phyloP scores from a whole-genome alignment of 2,113 vertebrate genomes.

The Arvicanthis niloticus region DNA sequence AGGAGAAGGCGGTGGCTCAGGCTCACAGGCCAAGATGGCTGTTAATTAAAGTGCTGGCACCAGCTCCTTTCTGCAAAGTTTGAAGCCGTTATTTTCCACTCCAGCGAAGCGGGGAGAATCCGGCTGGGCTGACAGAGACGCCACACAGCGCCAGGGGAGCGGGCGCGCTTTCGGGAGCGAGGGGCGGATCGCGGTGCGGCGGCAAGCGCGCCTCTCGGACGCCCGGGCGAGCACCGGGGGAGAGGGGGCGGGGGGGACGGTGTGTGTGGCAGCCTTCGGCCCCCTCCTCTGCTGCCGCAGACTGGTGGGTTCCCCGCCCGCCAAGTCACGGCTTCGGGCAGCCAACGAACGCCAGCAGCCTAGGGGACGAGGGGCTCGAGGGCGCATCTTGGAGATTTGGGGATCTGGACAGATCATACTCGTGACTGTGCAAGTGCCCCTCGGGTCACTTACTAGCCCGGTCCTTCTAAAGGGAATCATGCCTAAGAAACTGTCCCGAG shows the following conservation, averaged over 20 bases:
- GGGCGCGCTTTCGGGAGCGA: slow-evolving; percentile 44
- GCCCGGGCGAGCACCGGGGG: not conserved
- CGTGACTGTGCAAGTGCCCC: not conserved
- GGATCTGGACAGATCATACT: not conserved
- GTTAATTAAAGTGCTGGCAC: slow-evolving; percentile 86
- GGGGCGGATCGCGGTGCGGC: not conserved
- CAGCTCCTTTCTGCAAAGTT: slow-evolving; percentile 82
- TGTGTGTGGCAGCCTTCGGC: not conserved
- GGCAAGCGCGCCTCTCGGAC: not conserved
- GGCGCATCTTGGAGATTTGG: not conserved
- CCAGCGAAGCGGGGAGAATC: slow-evolving; percentile 86
- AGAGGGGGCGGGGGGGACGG: too few species aligned
- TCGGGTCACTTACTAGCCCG: slow-evolving; percentile 27
- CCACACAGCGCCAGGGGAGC: slow-evolving; percentile 74
- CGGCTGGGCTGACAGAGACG: slow-evolving; percentile 81
- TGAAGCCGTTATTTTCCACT: slow-evolving; percentile 87
- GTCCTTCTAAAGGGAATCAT: not conserved
- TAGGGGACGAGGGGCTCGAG: not conserved
- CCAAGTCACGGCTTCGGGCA: not conserved
- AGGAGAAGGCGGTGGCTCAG: slow-evolving; percentile 46
- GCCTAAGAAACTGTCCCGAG: not conserved
- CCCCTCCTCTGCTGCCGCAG: not conserved
- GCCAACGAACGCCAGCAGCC: not conserved
- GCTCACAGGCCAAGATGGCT: slow-evolving; percentile 79
- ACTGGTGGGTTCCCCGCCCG: not conserved